Evolutionary conservation across 2,113 vertebrate species (phyloP).

Genomic region (Murina feae): DNA sequence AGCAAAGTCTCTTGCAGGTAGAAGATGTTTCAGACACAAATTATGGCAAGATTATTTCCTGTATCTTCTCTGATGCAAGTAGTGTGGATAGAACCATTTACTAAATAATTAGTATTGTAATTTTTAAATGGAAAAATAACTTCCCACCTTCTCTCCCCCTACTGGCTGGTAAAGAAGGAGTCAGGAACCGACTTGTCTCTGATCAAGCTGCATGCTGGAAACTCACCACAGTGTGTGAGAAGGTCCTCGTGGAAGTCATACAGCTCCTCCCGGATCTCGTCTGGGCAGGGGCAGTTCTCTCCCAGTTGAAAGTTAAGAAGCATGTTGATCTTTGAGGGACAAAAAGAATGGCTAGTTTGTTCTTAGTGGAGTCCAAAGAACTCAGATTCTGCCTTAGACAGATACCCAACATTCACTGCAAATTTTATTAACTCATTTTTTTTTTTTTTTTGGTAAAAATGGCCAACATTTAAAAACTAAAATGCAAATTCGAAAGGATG

Average conservation of each 20-base stretch:
- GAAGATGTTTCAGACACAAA: not conserved
- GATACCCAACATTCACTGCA: not conserved
- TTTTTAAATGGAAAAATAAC: not conserved
- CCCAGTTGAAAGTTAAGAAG: constrained; percentile 94
- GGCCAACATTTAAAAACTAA: not conserved
- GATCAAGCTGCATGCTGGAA: too few species aligned
- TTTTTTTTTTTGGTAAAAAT: not conserved
- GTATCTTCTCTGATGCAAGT: not conserved
- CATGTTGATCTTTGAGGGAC: constrained; percentile 93
- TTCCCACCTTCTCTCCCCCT: not conserved
- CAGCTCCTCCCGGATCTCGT: constrained; percentile 93
- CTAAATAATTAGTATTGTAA: not conserved
- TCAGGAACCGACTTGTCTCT: not conserved
- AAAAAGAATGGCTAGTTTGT: not conserved
- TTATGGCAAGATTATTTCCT: not conserved
- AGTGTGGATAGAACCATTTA: not conserved
- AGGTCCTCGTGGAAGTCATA: constrained; percentile 96
- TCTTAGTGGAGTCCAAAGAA: not conserved
- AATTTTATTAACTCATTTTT: not conserved
- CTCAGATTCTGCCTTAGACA: not conserved
- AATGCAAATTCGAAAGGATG: too few species aligned
- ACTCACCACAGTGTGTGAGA: constrained; percentile 93
- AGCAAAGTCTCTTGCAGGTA: not conserved
- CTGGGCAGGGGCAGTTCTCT: constrained; percentile 96
- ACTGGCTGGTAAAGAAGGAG: not conserved